Conservation (phyloP, 2,888 invertebrate species). For the Coremacera marginata region DNA sequence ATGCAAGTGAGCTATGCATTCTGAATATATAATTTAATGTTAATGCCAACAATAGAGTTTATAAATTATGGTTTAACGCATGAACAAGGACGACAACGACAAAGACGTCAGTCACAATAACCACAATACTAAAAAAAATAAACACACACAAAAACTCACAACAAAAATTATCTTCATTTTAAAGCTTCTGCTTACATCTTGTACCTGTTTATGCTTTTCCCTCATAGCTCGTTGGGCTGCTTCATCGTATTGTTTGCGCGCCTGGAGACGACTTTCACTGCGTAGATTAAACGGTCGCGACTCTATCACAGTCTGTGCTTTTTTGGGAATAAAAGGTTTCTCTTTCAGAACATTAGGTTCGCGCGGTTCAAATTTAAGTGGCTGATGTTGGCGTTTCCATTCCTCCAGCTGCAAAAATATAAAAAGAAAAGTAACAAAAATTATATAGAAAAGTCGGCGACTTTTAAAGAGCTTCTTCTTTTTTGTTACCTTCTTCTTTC, state of each 20-base stretch:
- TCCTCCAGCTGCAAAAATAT: constrained; percentile 53
- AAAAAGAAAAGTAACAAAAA: not conserved
- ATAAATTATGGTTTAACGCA: too few relatives aligned
- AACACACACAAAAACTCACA: too few relatives aligned
- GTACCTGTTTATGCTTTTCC: constrained; percentile 64
- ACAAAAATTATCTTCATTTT: constrained; percentile 20
- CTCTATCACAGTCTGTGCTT: constrained; percentile 47
- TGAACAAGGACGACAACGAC: not conserved
- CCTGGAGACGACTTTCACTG: constrained; percentile 59
- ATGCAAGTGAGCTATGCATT: too few relatives aligned
- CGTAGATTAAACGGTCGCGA: constrained; percentile 62
- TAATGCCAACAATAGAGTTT: too few relatives aligned
- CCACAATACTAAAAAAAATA: too few relatives aligned
- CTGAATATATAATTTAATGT: too few relatives aligned
- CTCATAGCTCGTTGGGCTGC: constrained; percentile 50
- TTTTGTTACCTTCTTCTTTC: constrained; percentile 52
- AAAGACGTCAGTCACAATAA: not conserved
- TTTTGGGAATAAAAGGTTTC: constrained; percentile 58
- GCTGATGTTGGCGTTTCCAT: constrained; percentile 48
- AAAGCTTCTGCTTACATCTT: constrained; percentile 45
- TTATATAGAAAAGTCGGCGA: not conserved
- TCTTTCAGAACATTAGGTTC: constrained; percentile 52
- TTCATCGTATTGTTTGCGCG: constrained; percentile 62
- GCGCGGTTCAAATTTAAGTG: constrained; percentile 49
- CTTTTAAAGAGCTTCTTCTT: not conserved